Evolutionary conservation across 2,113 vertebrate species (phyloP), one percentile per base, ranked within the genome.

Genomic region (Ictalurus furcatus): DNA sequence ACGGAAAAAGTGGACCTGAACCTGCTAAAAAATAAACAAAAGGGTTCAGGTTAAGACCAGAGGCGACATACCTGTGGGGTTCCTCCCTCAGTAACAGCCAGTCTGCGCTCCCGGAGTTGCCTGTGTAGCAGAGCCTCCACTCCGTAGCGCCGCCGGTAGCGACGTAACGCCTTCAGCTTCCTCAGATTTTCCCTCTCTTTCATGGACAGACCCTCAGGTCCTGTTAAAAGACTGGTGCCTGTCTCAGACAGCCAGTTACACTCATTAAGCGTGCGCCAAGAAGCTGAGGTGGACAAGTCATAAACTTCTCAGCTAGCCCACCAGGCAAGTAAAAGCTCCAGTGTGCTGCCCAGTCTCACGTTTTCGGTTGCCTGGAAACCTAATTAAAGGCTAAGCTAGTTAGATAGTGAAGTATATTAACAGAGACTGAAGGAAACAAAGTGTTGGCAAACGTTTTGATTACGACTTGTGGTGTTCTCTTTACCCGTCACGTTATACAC

Each of bases 141-240:
- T 0, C 98, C 98, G 7, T 97, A 99, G 48, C 98, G 97, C 37
- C 97, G 97, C 30, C 98, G 97, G 87, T 99, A 99, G 0, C 98
- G 95, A 0, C 97, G 96, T 6, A 99, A 95, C 67, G 98, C 98
- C 93, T 98, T 98, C 44, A 99, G 95, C 80, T 96, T 95, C 89
- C 97, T 97, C 91, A 98, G 95, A 87, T 97, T 98, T 87, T 98
- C 98, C n/a, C 97, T 93, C 74, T 99, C 98, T 94, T 98, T 99
- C 91, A 95, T 91, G 86, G 97, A 96, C 91, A 98, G 92, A 74
- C 97, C 97, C 90, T 99, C 98, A 0, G 98, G 95, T 12, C 98
- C 98, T 0, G 98, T 98, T 90, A 99, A 94, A 23, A 99, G 96
- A 92, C 97, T 97, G 94, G 96, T 97, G 84, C 98, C 98, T 96